Percentiles rank a stretch among this genome's conserved stretches.
Conservation (phyloP, 2,888 invertebrate genomes). For the Trissolcus brochymenae region DNA sequence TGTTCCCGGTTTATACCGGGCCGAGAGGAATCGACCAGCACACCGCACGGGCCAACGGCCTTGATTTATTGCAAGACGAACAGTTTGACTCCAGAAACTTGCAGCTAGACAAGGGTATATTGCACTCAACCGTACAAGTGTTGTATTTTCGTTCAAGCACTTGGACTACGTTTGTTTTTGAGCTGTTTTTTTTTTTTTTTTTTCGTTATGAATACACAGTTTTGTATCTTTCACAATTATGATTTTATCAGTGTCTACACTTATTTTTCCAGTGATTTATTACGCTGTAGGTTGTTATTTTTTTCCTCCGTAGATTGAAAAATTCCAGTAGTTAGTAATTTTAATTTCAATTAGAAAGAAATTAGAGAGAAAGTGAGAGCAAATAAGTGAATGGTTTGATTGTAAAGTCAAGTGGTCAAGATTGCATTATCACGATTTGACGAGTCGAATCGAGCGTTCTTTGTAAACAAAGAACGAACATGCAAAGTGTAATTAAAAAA, state of each 20-base stretch:
- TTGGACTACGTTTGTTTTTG: slow-evolving; percentile 25
- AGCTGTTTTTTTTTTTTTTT: slow-evolving; percentile 11
- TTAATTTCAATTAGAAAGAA: too few relatives aligned
- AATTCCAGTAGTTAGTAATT: too few relatives aligned
- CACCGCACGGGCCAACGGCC: slow-evolving; percentile 70
- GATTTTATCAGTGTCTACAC: too few relatives aligned
- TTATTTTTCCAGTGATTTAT: too few relatives aligned
- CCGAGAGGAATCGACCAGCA: slow-evolving; percentile 69
- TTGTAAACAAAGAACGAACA: background rate
- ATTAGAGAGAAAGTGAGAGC: too few relatives aligned
- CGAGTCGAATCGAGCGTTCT: background rate
- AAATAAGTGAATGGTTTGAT: too few relatives aligned
- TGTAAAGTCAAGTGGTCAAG: too few relatives aligned
- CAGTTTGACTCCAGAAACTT: slow-evolving; percentile 71
- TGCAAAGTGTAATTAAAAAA: slow-evolving; percentile 7
- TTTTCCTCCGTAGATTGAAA: too few relatives aligned
- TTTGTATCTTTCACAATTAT: too few relatives aligned
- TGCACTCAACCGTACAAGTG: slow-evolving; percentile 10
- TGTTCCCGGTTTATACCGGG: slow-evolving; percentile 71
- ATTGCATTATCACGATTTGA: too few relatives aligned
- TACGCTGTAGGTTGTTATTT: too few relatives aligned
- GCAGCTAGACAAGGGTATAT: slow-evolving; percentile 68
- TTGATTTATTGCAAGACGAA: slow-evolving; percentile 72
- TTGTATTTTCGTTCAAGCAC: slow-evolving; percentile 12
- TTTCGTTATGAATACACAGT: background rate